Evolutionary conservation across 2,113 vertebrate genomes (phyloP), one percentile per base, ranked within the genome.

Genomic region (Siphamia tubifer): DNA sequence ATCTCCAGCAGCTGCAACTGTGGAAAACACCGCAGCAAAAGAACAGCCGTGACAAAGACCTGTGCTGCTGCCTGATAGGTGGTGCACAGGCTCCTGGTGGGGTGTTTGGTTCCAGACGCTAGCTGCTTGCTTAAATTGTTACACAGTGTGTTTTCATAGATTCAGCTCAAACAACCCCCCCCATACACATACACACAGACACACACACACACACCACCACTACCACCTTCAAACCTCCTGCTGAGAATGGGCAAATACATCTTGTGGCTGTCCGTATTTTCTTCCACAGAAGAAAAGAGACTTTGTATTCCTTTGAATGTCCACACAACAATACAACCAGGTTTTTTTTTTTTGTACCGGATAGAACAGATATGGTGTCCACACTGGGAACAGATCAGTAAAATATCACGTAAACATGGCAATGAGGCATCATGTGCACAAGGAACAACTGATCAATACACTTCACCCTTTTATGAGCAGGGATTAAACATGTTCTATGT

Each of bases 231-330:
- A 55, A 47, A 47, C 60, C 56, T 62, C 42, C 30, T 38, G 24
- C 42, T 6, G 27, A 64, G 49, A 55, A 72, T 66, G 27, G 17
- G 57, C 23, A 66, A 72, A 44, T 17, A 68, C 31, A 62, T 78
- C 38, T 56, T n/a, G n/a, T 39, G 13, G 44, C 55, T 53, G 53
- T 56, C 57, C 74, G 56, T 42, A 2, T 35, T 63, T 65, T 45
- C 85, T 55, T 21, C 74, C 28, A 62, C 55, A 54, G 23, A 53
- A 70, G 43, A 66, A 62, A 77, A 74, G 17, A 34, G 12, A 69
- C 75, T 81, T 74, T 68, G 61, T 45, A n/a, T 68, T 80, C 54
- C 55, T 86, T 85, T 75, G 58, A 82, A 87, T 20, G 16, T 79
- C 81, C n/a, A n/a, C n/a, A n/a, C n/a, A n/a, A n/a, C n/a, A n/a